phyloP scores from a whole-genome alignment of 92 coral and sea anemone genomes.

The Muricea muricata region DNA sequence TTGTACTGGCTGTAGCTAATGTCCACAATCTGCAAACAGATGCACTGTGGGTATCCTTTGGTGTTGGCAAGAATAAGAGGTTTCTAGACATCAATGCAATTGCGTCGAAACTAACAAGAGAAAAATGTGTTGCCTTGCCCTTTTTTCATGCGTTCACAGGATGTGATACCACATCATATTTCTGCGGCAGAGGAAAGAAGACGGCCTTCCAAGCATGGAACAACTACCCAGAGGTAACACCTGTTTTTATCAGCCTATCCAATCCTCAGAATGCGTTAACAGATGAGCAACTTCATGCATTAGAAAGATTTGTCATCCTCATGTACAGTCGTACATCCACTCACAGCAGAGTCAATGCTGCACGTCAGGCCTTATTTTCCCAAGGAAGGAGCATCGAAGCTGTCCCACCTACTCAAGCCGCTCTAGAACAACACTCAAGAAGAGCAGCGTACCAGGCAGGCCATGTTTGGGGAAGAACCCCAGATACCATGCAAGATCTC shows the following conservation, averaged over 20 bases:
- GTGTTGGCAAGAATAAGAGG: slow-evolving; percentile 18
- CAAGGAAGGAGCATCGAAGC: neutral
- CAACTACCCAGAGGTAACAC: slow-evolving; percentile 39
- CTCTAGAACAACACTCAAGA: neutral
- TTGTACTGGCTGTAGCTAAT: slow-evolving; percentile 53
- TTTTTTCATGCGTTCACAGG: slow-evolving; percentile 58
- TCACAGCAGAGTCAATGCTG: neutral
- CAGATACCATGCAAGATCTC: neutral
- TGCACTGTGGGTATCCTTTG: slow-evolving; percentile 42
- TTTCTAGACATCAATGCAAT: slow-evolving; percentile 29
- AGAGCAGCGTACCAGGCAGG: neutral
- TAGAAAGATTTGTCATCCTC: slow-evolving; percentile 34
- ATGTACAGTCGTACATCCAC: slow-evolving; percentile 37
- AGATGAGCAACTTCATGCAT: slow-evolving; percentile 18
- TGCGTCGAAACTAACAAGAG: neutral
- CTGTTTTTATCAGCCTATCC: slow-evolving; percentile 32
- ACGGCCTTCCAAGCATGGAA: slow-evolving; percentile 29
- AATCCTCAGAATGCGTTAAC: neutral
- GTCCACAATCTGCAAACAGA: slow-evolving; percentile 1
- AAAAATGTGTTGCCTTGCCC: slow-evolving; percentile 24
- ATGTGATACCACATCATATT: slow-evolving; percentile 52
- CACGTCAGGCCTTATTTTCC: too few species aligned
- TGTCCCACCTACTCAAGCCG: slow-evolving; percentile 9
- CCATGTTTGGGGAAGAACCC: neutral
- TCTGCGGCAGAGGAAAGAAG: slow-evolving; percentile 25